A percentile compares a stretch with the other conserved stretches of the same genome.
Conservation (phyloP, 2,888 invertebrate species). For the Xylota segnis region DNA sequence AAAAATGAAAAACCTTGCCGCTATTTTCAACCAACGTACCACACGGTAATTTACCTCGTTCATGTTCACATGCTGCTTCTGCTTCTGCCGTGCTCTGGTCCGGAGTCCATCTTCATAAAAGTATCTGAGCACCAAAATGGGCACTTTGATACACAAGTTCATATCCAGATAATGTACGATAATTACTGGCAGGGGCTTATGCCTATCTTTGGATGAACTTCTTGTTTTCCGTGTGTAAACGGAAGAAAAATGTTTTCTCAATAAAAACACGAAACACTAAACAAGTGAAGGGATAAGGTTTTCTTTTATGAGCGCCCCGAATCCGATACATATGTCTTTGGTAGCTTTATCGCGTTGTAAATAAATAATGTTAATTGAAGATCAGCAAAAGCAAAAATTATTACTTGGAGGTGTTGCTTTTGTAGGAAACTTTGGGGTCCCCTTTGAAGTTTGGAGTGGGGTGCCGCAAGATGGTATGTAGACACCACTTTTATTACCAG, state of each 20-base stretch:
- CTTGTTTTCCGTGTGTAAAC: slow-evolving; percentile 4
- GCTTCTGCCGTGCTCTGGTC: background rate
- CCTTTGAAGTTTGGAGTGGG: no score
- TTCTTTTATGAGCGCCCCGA: background rate
- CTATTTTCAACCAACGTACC: slow-evolving; percentile 39
- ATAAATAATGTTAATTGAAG: background rate
- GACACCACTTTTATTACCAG: no score
- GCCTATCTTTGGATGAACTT: slow-evolving; percentile 2
- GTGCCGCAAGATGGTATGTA: no score
- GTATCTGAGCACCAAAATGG: background rate
- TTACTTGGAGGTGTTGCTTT: no score
- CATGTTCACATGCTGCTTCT: slow-evolving; percentile 1
- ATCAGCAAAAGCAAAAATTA: no score
- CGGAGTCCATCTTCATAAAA: slow-evolving; percentile 4
- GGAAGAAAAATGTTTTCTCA: slow-evolving; percentile 4
- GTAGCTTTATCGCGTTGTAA: background rate
- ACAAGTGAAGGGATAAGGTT: slow-evolving; percentile 15
- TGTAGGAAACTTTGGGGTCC: no score
- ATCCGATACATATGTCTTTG: background rate
- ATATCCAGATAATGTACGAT: slow-evolving; percentile 54
- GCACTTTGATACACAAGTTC: slow-evolving; percentile 30
- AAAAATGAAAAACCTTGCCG: slow-evolving; percentile 19
- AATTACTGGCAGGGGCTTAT: slow-evolving; percentile 21
- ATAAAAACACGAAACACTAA: background rate
- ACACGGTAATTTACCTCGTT: slow-evolving; percentile 31